phyloP scores from a whole-genome alignment of 2,797 vertebrate genomes.

The Ceyx erithaca region DNA sequence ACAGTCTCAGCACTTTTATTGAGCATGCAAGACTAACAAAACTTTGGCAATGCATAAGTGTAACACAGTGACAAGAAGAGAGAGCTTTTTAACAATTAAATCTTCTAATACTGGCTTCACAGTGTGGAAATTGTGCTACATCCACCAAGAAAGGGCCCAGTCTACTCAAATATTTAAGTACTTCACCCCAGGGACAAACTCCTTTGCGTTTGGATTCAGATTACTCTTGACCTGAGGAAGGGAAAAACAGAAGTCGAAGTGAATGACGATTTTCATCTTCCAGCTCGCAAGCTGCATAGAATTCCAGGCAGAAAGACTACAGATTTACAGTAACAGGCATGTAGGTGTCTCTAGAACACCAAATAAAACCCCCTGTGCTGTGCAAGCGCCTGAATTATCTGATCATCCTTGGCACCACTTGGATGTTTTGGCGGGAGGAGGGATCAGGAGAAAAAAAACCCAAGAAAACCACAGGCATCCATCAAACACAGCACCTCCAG shows the following conservation, averaged over 20 bases:
- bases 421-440: neutral
- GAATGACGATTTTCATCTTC: neutral
- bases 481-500: neutral
- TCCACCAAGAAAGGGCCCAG: slow-evolving; percentile 83
- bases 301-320: neutral
- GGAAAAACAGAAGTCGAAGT: slow-evolving; percentile 46
- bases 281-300: neutral
- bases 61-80: slow-evolving; percentile 87
- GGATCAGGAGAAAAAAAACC: neutral
- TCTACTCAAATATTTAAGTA: slow-evolving; percentile 85
- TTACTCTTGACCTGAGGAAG: slow-evolving; percentile 88
- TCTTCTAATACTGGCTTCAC: slow-evolving; percentile 90
- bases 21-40: slow-evolving; percentile 89
- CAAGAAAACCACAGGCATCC: neutral
- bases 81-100: slow-evolving; percentile 86
- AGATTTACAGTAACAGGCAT: neutral
- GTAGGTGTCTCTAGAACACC: rapidly evolving
- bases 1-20: slow-evolving; percentile 89
- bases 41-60: slow-evolving; percentile 94
- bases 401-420: neutral
- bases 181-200: slow-evolving; percentile 93
- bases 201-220: slow-evolving; percentile 93
- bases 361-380: neutral
- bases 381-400: neutral
- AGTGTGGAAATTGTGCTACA: slow-evolving; percentile 87